Evolutionary conservation across 2,113 vertebrate genomes (phyloP), one percentile per base, ranked within the genome.

Genomic region (Hippocampus barbouri): DNA sequence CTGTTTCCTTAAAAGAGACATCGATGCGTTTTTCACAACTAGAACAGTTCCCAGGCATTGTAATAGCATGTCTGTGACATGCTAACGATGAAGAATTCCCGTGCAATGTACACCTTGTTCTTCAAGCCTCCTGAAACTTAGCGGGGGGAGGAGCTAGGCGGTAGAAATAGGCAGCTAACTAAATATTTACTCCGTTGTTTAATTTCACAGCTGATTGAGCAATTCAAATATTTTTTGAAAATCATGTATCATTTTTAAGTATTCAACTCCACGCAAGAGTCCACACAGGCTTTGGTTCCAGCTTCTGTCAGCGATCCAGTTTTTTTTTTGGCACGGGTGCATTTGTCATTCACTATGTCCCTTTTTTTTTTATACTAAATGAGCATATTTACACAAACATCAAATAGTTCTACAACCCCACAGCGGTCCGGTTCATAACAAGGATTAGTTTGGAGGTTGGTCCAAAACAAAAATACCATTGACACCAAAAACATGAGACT

Each of bases 241-340:
- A 21, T 21, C 6, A 53, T 21, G 21, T 8, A 9, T 53, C 20
- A 8, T 0, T 9, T n/a, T 53, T 53, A 21, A 18, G 0, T 10
- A 53, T n/a, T 21, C 51, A 53, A 53, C 4, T 53, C 1, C 8
- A 53, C 12, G 43, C 43, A 45, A 14, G 20, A 21, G 20, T 20
- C 18, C 8, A n/a, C 20, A 5, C 47, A 20, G 20, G 8, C 20
- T 53, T n/a, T 21, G 51, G 20, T 53, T n/a, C 51, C 21, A n/a
- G 34, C 47, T 70, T 76, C 78, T 74, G 68, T 69, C 75, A 78
- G 78, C 78, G 72, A 65, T 71, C 73, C 66, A 76, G 65, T 51
- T 70, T 15, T 51, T 65, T 34, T 25, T 25, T 25, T 25, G 16
- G 30, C 60, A 62, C 18, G 20, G 30, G 30, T 38, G 18, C 34